Evolutionary conservation across 2,113 vertebrate genomes (phyloP).

Genomic region (Limanda limanda): DNA sequence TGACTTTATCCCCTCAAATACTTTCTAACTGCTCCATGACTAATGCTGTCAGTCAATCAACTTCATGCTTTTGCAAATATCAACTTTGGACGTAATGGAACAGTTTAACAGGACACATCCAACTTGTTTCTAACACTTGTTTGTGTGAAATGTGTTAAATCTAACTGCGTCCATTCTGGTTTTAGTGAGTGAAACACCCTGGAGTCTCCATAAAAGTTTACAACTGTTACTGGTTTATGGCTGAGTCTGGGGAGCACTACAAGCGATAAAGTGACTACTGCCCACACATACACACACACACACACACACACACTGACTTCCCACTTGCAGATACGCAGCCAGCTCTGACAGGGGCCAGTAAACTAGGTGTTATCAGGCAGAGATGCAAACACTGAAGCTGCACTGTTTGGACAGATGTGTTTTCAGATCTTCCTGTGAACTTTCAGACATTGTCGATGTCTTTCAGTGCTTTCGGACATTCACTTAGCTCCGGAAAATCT

Average conservation of each 20-base stretch:
- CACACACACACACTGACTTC: slow-evolving; percentile 12
- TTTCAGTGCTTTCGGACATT: neutral
- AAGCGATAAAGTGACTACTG: slow-evolving; percentile 29
- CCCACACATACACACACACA: slow-evolving; percentile 16
- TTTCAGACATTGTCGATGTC: no score
- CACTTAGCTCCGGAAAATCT: neutral
- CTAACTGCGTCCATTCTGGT: slow-evolving; percentile 32
- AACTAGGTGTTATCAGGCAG: slow-evolving; percentile 29
- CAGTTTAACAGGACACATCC: neutral
- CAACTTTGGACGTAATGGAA: neutral
- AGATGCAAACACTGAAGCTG: slow-evolving; percentile 29
- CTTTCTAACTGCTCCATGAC: neutral
- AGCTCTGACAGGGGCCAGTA: slow-evolving; percentile 24
- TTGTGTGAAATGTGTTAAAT: slow-evolving; percentile 29
- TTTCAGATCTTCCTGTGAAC: slow-evolving; percentile 15
- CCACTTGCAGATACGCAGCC: neutral
- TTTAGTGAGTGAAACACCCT: slow-evolving; percentile 36
- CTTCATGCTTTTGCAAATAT: neutral
- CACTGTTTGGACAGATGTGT: slow-evolving; percentile 63
- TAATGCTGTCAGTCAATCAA: no score
- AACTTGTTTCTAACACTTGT: slow-evolving; percentile 14
- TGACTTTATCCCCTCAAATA: neutral
- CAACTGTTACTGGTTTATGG: slow-evolving; percentile 47
- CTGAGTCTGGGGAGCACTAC: slow-evolving; percentile 23
- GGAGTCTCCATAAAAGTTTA: slow-evolving; percentile 26